phyloP scores from a whole-genome alignment of 64 coral and sea anemone species.

The Dendronephthya gigantea region DNA sequence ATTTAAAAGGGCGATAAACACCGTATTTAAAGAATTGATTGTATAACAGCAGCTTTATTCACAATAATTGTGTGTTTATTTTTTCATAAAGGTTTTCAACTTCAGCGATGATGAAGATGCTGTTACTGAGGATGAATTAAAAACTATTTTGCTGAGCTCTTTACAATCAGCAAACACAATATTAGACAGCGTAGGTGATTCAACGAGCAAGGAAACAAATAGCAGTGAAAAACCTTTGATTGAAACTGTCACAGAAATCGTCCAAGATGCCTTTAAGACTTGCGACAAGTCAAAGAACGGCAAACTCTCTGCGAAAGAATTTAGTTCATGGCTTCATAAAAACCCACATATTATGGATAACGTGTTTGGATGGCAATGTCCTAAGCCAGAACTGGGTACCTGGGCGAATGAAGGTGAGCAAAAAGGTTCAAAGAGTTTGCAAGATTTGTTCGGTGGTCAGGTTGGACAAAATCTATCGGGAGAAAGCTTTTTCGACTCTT shows the following conservation, averaged over 20 bases:
- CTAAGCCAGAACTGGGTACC: conserved; percentile 27
- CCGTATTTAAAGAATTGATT: background rate
- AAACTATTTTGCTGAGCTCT: conserved; percentile 82
- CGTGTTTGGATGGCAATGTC: conserved; percentile 47
- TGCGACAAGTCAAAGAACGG: conserved; percentile 33
- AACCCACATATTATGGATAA: conserved; percentile 52
- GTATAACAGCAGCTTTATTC: background rate
- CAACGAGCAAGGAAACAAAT: background rate
- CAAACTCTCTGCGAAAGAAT: conserved; percentile 51
- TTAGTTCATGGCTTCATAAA: conserved; percentile 43
- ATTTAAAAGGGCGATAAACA: background rate
- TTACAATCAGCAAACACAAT: conserved; percentile 85
- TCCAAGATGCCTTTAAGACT: conserved; percentile 49
- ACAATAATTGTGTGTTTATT: background rate
- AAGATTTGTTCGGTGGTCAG: background rate
- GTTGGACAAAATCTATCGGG: background rate
- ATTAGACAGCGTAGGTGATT: conserved; percentile 56
- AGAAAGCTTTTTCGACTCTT: background rate
- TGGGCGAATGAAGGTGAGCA: background rate
- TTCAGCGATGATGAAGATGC: conserved; percentile 68
- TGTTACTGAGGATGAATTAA: conserved; percentile 90
- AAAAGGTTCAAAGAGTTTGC: background rate
- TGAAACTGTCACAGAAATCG: conserved; percentile 65
- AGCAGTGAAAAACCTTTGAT: conserved; percentile 40
- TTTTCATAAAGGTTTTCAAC: conserved; percentile 50